Base-by-base conservation (phyloP, 2,113 vertebrate species). In the Osmerus eperlanus region DNA sequence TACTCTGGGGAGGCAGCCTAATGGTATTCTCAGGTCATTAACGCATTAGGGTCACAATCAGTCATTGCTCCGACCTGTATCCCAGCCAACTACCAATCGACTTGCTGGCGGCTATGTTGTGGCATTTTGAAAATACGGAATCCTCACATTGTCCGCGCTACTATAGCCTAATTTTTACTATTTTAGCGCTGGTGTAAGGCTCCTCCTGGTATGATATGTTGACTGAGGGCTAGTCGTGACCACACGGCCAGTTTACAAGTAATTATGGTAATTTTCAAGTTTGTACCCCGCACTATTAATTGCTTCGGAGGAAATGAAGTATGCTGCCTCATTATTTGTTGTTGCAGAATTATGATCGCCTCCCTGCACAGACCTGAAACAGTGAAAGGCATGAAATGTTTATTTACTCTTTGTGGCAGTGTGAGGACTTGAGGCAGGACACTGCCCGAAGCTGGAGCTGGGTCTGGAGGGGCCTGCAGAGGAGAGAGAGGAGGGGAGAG, bases 21-120 rank as follows among this genome's bases (percentile, higher is more conserved):
- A 91, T 89, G 86, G 86, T 85, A 79, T 87, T 82, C 87, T 81
- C 84, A 83, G 88, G 88, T 88, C 88, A 86, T 89, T 89, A 89
- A 80, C 78, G 55, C 85, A 78, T 85, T 79, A 84, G 80, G 81
- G 68, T 83, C 77, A 55, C 66, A 51, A 84, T 88, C 89, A 81
- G 84, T 89, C 85, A 84, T 88, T 79, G 29, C 28, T 8, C 28
- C 41, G 41, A 47, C 41, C 41, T 47, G 41, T 47, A 47, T 47
- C 9, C 83, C 73, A 25, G 72, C 78, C 74, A 82, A 82, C 83
- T 83, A 80, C 81, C 78, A 6, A 54, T 71, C 74, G 68, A 16
- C 62, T 67, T 70, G 73, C 67, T 78, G 0, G 25, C 75, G 62
- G 71, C 75, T 54, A 19, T 12, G 21, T 58, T 69, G 32, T 36